Conservation (phyloP, 2,113 vertebrate genomes). For the Cavia aperea region DNA sequence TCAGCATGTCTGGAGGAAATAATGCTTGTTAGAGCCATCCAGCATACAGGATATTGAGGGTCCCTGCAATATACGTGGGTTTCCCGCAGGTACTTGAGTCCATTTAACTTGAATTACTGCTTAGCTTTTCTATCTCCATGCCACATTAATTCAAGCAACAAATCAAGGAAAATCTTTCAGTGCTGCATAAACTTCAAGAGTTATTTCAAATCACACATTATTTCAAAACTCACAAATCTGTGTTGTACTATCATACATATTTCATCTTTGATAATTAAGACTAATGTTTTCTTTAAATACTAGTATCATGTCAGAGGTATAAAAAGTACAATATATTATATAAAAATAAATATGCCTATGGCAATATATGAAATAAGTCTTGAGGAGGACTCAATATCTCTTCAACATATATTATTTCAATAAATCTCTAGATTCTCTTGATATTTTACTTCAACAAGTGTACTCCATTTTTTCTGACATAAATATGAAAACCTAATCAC, state of each 20-base stretch:
- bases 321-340: background rate
- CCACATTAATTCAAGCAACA: background rate
- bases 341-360: background rate
- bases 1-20: background rate
- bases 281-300: background rate
- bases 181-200: background rate
- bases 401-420: background rate
- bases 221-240: background rate
- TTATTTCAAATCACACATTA: background rate
- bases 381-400: background rate
- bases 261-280: background rate
- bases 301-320: background rate
- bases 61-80: background rate
- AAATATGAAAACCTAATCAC: background rate
- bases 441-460: background rate
- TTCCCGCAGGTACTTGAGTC: background rate
- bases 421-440: background rate
- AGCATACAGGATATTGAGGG: background rate
- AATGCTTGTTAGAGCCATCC: background rate
- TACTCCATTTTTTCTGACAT: background rate
- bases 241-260: background rate
- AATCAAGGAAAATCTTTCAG: background rate
- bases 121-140: background rate
- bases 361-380: background rate
- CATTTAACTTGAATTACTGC: background rate